These are phyloP conservation scores for Dugesia japonica DNA, from an alignment of 2,888 invertebrate genomes.

Conservation along the genomic window DNA sequence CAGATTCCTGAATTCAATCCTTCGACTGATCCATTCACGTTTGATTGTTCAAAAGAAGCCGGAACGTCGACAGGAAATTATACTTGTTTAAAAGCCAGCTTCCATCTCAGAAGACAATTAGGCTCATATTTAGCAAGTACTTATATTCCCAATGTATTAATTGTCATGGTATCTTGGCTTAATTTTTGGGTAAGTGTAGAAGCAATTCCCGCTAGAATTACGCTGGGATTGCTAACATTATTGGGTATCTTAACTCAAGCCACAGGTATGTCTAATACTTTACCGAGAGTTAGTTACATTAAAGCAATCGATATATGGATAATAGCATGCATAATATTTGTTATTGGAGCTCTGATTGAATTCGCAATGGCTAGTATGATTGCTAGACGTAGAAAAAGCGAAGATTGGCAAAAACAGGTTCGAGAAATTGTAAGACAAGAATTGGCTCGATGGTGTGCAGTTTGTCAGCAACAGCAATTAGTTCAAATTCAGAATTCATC, in stretches of 20 bases:
- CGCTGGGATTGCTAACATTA: slow-evolving; percentile 33
- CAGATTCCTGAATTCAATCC: slow-evolving; percentile 34
- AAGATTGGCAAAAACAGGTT: slow-evolving; percentile 33
- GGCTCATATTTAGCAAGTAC: slow-evolving; percentile 34
- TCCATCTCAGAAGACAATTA: slow-evolving; percentile 31
- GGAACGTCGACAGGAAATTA: slow-evolving; percentile 31
- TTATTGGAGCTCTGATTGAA: slow-evolving; percentile 35
- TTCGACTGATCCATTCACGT: not conserved
- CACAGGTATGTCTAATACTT: slow-evolving; percentile 17
- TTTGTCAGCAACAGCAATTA: slow-evolving; percentile 32
- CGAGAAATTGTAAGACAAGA: slow-evolving; percentile 33
- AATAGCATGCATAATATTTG: slow-evolving; percentile 35
- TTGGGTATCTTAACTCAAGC: slow-evolving; percentile 34
- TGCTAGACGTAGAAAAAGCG: slow-evolving; percentile 9
- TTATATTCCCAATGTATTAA: slow-evolving; percentile 33
- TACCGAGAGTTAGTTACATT: slow-evolving; percentile 35
- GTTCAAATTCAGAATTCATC: slow-evolving; percentile 22
- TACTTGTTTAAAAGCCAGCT: slow-evolving; percentile 34
- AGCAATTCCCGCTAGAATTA: slow-evolving; percentile 34
- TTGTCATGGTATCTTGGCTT: slow-evolving; percentile 35
- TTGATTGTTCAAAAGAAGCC: slow-evolving; percentile 30
- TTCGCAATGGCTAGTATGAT: slow-evolving; percentile 34
- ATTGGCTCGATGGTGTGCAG: slow-evolving; percentile 32
- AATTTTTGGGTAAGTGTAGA: slow-evolving; percentile 35
- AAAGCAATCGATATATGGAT: slow-evolving; percentile 36